Conservation (phyloP, 2,797 vertebrate species). For the Neoniphon sammara region DNA sequence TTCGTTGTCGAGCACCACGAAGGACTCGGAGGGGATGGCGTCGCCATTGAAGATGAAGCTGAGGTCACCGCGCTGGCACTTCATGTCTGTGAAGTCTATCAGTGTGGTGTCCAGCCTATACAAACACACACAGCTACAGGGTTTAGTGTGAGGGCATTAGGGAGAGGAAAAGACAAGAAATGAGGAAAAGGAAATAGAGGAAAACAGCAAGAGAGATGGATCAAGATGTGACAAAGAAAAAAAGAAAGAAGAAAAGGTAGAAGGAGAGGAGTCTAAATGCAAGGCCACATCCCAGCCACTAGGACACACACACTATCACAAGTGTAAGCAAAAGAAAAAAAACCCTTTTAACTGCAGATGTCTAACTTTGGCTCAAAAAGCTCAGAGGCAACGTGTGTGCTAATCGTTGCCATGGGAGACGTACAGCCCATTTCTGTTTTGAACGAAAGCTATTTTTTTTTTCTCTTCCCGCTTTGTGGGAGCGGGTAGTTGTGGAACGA, state of each 20-base stretch:
- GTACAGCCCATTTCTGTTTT: conserved; percentile 16
- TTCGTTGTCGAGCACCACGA: conserved; percentile 98
- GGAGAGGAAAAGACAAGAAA: conserved; percentile 2
- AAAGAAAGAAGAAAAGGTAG: background rate
- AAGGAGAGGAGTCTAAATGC: conserved; percentile 5
- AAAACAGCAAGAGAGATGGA: conserved; percentile 10
- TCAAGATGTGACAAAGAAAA: too few species aligned
- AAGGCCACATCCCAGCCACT: background rate
- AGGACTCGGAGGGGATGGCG: conserved; percentile 94
- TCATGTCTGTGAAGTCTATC: conserved; percentile 99
- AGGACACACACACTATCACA: background rate
- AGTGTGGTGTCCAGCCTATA: conserved; percentile 96
- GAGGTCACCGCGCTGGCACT: conserved; percentile 98
- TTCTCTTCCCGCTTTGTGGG: conserved; percentile 7
- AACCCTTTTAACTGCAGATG: background rate
- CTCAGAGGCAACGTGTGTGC: conserved; percentile 32
- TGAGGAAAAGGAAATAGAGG: background rate
- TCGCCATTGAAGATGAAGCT: conserved; percentile 99
- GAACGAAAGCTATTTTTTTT: background rate
- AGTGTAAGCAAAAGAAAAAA: background rate
- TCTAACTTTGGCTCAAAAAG: conserved; percentile 21
- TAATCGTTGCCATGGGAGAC: conserved; percentile 42
- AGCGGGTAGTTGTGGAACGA: conserved; percentile 29
- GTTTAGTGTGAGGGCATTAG: conserved; percentile 11
- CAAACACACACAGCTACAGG: background rate